Evolutionary conservation across 2,113 vertebrate species (phyloP), one percentile per base, ranked within the genome.

Genomic region (Muntiacus muntjak): DNA sequence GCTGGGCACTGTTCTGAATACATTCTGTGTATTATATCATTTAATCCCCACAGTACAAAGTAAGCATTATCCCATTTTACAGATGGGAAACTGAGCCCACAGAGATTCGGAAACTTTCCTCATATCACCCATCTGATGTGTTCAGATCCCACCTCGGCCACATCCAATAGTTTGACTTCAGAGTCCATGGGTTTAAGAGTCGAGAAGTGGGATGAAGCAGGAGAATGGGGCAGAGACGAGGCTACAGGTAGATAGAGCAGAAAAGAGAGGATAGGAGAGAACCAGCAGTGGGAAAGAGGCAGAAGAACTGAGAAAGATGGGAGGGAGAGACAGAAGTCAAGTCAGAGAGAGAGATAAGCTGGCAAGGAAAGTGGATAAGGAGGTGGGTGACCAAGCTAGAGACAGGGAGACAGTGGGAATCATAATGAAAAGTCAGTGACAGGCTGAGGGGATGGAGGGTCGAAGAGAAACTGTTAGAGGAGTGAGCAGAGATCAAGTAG

Each of bases 51-150:
- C 14, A 36, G 85, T 88, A 71, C 67, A 95, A 89, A 86, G 95
- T 93, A 76, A 89, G 78, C 71, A 91, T 97, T 97, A 97, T 91
- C 62, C 91, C 95, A 93, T 93, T 95, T 94, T 83, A 79, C 87
- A 79, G 86, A 93, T 84, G 87, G 57, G 95, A 81, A 94, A 50
- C 76, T 58, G 92, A 97, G 93, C 78, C 86, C 71, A 7, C 17
- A 47, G 82, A 92, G 74, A 93, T 89, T 71, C 84, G 94, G 67
- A 90, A 67, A 87, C 36, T 52, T 92, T 54, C 47, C 57, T 97
- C 71, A 57, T 92, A 60, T 50, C 96, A 93, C 40, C 55, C 17
- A 55, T 33, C n/a, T 71, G 55, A 40, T 74, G 43, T 60, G 23
- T 58, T 91, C 89, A 83, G 83, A 83, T 79, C 25, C 91, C 82